phyloP scores from a whole-genome alignment of 1,140 invertebrate genomes.

The Tetragnatha versicolor region DNA sequence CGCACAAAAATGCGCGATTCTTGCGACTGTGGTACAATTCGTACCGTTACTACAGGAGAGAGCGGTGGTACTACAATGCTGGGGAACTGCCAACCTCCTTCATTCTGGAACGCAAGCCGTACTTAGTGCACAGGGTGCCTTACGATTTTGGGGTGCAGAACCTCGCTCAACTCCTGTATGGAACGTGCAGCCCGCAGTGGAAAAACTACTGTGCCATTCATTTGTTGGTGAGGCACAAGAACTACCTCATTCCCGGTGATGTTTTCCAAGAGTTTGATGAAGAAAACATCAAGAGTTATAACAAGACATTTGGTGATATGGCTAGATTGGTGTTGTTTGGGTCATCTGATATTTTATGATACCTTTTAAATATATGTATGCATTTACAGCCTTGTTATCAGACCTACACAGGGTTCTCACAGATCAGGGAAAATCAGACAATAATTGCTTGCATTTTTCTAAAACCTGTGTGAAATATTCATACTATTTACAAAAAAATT shows the following conservation, averaged over 20 bases:
- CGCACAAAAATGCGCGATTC: slow-evolving; percentile 61
- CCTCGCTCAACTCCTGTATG: slow-evolving; percentile 58
- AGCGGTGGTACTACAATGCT: slow-evolving; percentile 62
- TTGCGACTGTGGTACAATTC: slow-evolving; percentile 60
- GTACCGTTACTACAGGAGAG: slow-evolving; percentile 59
- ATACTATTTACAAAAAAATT: no score
- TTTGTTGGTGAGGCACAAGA: slow-evolving; percentile 60
- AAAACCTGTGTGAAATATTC: no score
- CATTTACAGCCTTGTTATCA: no score
- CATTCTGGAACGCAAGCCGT: slow-evolving; percentile 58
- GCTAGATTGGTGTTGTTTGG: slow-evolving; percentile 59
- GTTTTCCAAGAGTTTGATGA: slow-evolving; percentile 59
- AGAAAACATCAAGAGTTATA: slow-evolving; percentile 60
- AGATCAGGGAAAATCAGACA: no score
- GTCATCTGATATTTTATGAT: slow-evolving; percentile 10
- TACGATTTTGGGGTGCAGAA: slow-evolving; percentile 60
- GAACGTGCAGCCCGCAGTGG: slow-evolving; percentile 56
- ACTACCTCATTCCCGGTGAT: slow-evolving; percentile 57
- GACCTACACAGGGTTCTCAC: no score
- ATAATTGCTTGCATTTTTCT: no score
- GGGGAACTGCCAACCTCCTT: slow-evolving; percentile 60
- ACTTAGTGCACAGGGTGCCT: slow-evolving; percentile 60
- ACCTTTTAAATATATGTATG: no score
- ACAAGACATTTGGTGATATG: slow-evolving; percentile 62
- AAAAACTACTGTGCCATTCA: slow-evolving; percentile 60